Base-by-base conservation (phyloP, 2,888 invertebrate genomes). In the Drosophila merina region DNA sequence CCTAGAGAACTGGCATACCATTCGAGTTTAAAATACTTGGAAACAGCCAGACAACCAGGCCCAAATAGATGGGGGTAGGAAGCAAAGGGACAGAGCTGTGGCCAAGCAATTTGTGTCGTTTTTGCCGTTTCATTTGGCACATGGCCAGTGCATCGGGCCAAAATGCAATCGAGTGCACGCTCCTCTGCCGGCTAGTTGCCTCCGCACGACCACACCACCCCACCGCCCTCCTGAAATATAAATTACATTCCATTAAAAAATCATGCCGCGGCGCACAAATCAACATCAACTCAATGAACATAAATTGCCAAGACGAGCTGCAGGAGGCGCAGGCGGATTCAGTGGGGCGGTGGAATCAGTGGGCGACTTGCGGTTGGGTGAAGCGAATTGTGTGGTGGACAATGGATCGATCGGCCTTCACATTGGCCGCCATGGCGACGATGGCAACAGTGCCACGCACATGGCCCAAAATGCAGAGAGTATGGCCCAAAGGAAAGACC, bases 241-340 rank as follows among this genome's bases (percentile, higher is more conserved):
- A 86, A 80, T 76, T 76, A 70, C 76, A 86, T 83, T 82, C 86
- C 81, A 86, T 82, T 82, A 75, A 82, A 82, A 84, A 82, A 66
- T 80, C 86, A 80, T 80, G 86, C 81, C 64, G 74, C 60, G 68
- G 62, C 81, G 70, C 70, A 76, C 82, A 86, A 82, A 78, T 86
- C 86, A 86, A 77, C 81, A 86, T 73, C 84, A 82, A 75, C 86
- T 80, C 86, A 82, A 83, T 80, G 86, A 83, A 76, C 86, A 82
- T 86, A 86, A 81, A 82, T 77, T 79, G 83, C 69, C 73, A 63
- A 42, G 62, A 20, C 57, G 70, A 74, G 52, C 12, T 52, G 66
- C 62, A 30, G 57, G 20, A 20, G 44, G 40, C 14, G 10, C 26
- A 36, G 10, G 28, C 47, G 50, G 38, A 47, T 54, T 12, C n/a